Evolutionary conservation across 2,797 vertebrate genomes (phyloP).

Genomic region (Acridotheres tristis): DNA sequence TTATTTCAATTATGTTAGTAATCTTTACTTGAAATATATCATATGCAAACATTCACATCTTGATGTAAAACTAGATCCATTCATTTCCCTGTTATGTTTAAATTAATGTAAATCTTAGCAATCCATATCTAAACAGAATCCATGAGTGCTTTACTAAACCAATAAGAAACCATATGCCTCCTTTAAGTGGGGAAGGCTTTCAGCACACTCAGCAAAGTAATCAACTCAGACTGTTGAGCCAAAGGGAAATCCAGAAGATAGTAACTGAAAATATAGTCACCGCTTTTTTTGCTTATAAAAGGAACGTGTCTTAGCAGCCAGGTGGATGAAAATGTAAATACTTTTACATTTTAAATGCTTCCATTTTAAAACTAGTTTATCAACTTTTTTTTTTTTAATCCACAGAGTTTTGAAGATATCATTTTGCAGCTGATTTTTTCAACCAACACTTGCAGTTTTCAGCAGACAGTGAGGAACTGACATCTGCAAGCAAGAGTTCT

Average conservation of each 20-base stretch:
- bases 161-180: not conserved
- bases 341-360: not conserved
- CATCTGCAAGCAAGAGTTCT: slow-evolving; percentile 60
- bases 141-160: not conserved
- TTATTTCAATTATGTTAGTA: not conserved
- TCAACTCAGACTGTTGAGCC: not conserved
- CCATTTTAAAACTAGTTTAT: slow-evolving; percentile 17
- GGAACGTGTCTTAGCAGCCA: not conserved
- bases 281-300: not conserved
- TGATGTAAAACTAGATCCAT: not conserved
- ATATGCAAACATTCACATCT: not conserved
- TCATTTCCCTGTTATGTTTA: not conserved
- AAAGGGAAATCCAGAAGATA: not conserved
- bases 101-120: not conserved
- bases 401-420: not conserved
- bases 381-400: not conserved
- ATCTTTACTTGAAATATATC: not conserved
- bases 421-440: slow-evolving; percentile 63
- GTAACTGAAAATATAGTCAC: not conserved
- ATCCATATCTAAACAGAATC: not conserved
- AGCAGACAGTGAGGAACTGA: slow-evolving; percentile 46
- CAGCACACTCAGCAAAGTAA: not conserved
- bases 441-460: slow-evolving; percentile 51
- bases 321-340: not conserved
- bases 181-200: not conserved